Evolutionary conservation across 1,140 invertebrate species (phyloP), one percentile per base, ranked within the genome.

Genomic region (Drosophila pseudoananassae): DNA sequence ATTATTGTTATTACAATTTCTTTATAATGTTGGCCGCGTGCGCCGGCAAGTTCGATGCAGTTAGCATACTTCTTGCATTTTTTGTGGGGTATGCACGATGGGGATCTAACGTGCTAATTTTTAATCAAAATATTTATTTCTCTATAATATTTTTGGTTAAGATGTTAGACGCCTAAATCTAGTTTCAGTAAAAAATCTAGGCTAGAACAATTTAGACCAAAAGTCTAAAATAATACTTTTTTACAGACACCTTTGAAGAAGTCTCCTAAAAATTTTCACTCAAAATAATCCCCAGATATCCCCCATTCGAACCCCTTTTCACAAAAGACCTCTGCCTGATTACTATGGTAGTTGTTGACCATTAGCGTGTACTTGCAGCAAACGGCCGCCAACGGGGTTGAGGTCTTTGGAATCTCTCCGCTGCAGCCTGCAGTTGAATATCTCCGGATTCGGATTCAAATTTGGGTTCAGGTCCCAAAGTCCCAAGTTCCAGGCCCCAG

Each of bases 1-100:
- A 88, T 88, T 88, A 88, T 88, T 88, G 79, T 88, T 88, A 88
- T 89, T 88, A 88, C 83, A 88, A 88, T 88, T 88, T 88, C 83
- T 88, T 88, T 88, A 88, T 88, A 88, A 88, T 88, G 83, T 83
- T 83, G 72, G 61, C 83, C 83, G 83, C 83, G 83, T 87, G 83
- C 82, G 78, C 71, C 83, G 63, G 63, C 68, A 65, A 83, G 65
- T 59, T 83, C 60, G 51, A 43, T 76, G 76, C 59, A 63, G 76
- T 66, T 56, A 40, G 65, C 66, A 70, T 69, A 69, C 49, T 52
- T 72, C 72, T 33, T 56, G 60, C 17, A 29, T 31, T 40, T 38
- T 10, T 3, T 49, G 0, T 0, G 0, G 50, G 33, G 27, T 47
- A 23, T 23, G 8, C 4, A 15, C 1, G 14, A 4, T 15, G 14